phyloP scores from a whole-genome alignment of 1,140 invertebrate species.

The Lamellibrachia luymesi region DNA sequence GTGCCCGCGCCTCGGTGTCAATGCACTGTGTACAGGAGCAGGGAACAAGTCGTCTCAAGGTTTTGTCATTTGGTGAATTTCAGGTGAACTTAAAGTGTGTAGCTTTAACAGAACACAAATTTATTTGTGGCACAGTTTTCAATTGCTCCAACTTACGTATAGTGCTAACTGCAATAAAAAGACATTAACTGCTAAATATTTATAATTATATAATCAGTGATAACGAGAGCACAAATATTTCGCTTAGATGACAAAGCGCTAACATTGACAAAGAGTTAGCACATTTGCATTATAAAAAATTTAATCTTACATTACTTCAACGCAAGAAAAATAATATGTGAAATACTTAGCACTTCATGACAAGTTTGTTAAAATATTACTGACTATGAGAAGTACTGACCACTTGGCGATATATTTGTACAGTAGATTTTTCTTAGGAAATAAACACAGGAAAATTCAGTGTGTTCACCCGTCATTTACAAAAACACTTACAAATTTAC shows the following conservation, averaged over 20 bases:
- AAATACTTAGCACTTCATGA: neutral
- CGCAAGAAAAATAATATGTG: neutral
- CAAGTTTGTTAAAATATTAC: neutral
- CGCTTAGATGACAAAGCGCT: too few relatives aligned
- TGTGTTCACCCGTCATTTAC: too few relatives aligned
- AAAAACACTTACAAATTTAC: neutral
- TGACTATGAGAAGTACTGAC: too few relatives aligned
- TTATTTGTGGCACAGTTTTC: neutral
- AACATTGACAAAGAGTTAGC: too few relatives aligned
- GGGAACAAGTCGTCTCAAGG: neutral
- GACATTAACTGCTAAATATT: neutral
- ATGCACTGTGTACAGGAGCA: neutral
- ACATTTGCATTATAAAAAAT: too few relatives aligned
- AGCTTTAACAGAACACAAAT: slow-evolving; percentile 13
- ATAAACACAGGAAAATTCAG: too few relatives aligned
- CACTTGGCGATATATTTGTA: neutral
- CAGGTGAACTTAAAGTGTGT: too few relatives aligned
- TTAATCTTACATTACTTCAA: too few relatives aligned
- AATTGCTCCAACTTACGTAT: slow-evolving; percentile 9
- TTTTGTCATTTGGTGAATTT: neutral
- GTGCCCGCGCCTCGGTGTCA: neutral
- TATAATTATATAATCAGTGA: neutral
- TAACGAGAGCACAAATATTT: too few relatives aligned
- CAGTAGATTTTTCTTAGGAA: too few relatives aligned
- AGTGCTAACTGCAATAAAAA: neutral